Conservation (phyloP, 2,888 invertebrate species). For the Ctena decussata region DNA sequence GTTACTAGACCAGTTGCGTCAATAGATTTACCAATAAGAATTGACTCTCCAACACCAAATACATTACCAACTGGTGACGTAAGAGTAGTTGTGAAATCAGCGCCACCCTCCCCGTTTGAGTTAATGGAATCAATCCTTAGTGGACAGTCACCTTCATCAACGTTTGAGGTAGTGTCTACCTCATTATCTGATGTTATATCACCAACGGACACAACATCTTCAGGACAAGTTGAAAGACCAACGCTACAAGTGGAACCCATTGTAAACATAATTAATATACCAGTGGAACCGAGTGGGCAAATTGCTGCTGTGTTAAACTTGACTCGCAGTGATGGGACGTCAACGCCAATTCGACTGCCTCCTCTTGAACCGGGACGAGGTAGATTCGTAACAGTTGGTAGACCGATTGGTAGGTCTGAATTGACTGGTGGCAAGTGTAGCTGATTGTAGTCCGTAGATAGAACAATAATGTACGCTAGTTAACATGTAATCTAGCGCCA, state of each 20-base stretch:
- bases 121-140: not conserved
- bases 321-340: not conserved
- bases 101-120: not conserved
- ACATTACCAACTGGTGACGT: not conserved
- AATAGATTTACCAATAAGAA: slow-evolving; percentile 6
- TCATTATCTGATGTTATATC: not conserved
- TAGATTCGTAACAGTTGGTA: not conserved
- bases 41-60: not conserved
- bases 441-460: too few relatives aligned
- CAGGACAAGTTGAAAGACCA: not conserved
- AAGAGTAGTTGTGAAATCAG: not conserved
- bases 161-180: not conserved
- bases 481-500: too few relatives aligned
- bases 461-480: too few relatives aligned
- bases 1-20: not conserved
- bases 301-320: not conserved
- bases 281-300: not conserved
- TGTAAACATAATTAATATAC: not conserved
- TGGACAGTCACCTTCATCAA: not conserved
- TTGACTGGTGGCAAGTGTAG: not conserved
- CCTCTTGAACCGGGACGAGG: not conserved
- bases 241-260: not conserved
- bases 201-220: not conserved
- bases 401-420: not conserved
- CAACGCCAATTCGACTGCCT: not conserved